Percentiles rank a stretch among this genome's conserved stretches.
Evolutionary conservation across 2,888 invertebrate species (phyloP).

Genomic region (Drosophila paracracens): DNA sequence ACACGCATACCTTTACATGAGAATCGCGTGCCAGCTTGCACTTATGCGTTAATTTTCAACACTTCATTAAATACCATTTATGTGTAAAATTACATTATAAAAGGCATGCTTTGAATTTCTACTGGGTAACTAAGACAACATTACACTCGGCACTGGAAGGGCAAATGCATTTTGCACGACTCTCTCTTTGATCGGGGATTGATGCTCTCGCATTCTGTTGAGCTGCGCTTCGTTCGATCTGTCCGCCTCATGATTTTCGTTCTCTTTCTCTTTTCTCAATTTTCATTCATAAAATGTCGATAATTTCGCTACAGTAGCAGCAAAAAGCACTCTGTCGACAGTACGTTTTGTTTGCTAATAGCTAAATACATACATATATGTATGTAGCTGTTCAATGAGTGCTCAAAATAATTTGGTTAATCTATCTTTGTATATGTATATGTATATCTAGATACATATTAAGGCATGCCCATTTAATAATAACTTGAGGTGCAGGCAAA

Average conservation of each 20-base stretch:
- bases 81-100: constrained; percentile 12
- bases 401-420: no score
- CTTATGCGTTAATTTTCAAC: constrained; percentile 10
- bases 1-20: not conserved
- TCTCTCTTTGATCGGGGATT: constrained; percentile 13
- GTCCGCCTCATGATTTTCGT: constrained; percentile 17
- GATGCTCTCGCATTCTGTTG: constrained; percentile 13
- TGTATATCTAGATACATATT: not conserved
- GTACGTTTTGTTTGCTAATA: constrained; percentile 3
- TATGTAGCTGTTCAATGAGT: no score
- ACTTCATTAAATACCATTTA: constrained; percentile 7
- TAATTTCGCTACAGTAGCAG: constrained; percentile 21
- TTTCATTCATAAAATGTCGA: constrained; percentile 43
- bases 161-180: constrained; percentile 15
- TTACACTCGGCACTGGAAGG: not conserved
- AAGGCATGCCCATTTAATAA: constrained; percentile 1
- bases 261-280: not conserved
- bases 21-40: constrained; percentile 9
- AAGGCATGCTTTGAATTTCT: constrained; percentile 9
- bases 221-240: constrained; percentile 12
- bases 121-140: constrained; percentile 10
- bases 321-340: constrained; percentile 10
- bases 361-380: not conserved
- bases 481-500: constrained; percentile 1
- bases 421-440: no score